A percentile compares a stretch with the other conserved stretches of the same genome.
phyloP scores from a whole-genome alignment of 2,888 invertebrate species.

The Drosophila paranaensis region DNA sequence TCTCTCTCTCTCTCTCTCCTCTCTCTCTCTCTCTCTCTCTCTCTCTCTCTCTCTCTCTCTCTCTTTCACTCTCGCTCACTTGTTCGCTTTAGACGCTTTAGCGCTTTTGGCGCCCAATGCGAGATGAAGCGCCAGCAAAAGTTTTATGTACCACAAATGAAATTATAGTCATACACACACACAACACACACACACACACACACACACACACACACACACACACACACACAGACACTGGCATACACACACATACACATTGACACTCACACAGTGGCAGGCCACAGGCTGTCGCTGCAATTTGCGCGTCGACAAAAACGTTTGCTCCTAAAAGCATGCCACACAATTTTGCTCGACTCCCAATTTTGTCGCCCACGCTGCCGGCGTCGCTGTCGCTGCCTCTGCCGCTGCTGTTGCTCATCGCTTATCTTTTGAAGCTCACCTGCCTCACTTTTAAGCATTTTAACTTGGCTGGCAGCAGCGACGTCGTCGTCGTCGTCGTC shows the following conservation, averaged over 20 bases:
- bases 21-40: conserved; percentile 2
- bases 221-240: conserved; percentile 4
- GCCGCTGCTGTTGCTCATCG: conserved; percentile 19
- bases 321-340: conserved; percentile 75
- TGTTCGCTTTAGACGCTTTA: conserved; percentile 24
- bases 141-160: conserved; percentile 79
- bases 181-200: conserved; percentile 25
- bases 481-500: conserved; percentile 16
- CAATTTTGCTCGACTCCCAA: conserved; percentile 36
- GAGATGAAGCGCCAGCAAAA: conserved; percentile 68
- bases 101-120: conserved; percentile 31
- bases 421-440: conserved; percentile 65
- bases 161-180: conserved; percentile 64
- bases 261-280: conserved; percentile 42
- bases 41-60: neutral
- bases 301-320: conserved; percentile 63
- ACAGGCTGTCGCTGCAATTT: conserved; percentile 74
- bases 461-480: conserved; percentile 39
- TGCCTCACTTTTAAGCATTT: conserved; percentile 71
- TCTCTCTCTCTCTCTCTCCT: conserved; percentile 4
- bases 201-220: conserved; percentile 20
- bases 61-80: conserved; percentile 4
- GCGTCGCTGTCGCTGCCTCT: neutral
- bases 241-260: conserved; percentile 7
- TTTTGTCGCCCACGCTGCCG: neutral